These are phyloP conservation scores for Neocloeon triangulifer DNA, from an alignment of 1,140 invertebrate species.

Conservation along the genomic window DNA sequence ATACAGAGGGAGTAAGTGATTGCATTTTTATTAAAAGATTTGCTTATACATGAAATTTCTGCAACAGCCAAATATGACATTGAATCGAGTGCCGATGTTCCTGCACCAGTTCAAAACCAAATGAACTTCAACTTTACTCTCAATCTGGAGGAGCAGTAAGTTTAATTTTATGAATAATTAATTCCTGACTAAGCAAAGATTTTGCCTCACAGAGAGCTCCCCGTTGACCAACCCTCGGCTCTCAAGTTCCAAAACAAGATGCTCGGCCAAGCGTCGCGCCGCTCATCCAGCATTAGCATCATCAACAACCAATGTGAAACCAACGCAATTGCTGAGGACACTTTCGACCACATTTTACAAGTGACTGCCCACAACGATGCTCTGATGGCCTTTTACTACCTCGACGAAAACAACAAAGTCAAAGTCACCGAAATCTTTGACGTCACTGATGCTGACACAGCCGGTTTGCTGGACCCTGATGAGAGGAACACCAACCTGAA, in stretches of 20 bases:
- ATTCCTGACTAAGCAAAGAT: conserved; percentile 6
- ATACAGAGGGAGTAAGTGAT: conserved; percentile 26
- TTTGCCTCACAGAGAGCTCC: conserved; percentile 17
- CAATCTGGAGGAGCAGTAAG: conserved; percentile 29
- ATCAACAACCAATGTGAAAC: conserved; percentile 7
- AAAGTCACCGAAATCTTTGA: conserved; percentile 76
- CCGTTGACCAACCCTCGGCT: conserved; percentile 11
- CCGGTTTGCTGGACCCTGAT: conserved; percentile 18
- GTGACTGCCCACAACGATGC: conserved; percentile 66
- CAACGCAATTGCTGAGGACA: conserved; percentile 30
- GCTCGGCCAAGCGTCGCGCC: conserved; percentile 3
- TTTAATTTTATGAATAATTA: no score
- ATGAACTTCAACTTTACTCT: conserved; percentile 42
- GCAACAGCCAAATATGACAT: conserved; percentile 18
- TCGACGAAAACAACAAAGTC: conserved; percentile 63
- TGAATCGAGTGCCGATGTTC: conserved; percentile 16
- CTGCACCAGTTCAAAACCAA: conserved; percentile 21
- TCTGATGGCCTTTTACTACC: conserved; percentile 73
- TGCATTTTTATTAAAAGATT: conserved; percentile 4
- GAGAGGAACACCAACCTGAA: conserved; percentile 21
- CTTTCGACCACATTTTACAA: conserved; percentile 67
- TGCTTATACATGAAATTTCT: conserved; percentile 5
- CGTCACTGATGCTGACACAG: conserved; percentile 40
- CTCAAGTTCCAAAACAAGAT: conserved; percentile 3
- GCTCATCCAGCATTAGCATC: conserved; percentile 6